A percentile compares a stretch with the other conserved stretches of the same genome.
These are phyloP conservation scores for Amiota mariae DNA, from an alignment of 2,888 invertebrate species.

Conservation along the genomic window DNA sequence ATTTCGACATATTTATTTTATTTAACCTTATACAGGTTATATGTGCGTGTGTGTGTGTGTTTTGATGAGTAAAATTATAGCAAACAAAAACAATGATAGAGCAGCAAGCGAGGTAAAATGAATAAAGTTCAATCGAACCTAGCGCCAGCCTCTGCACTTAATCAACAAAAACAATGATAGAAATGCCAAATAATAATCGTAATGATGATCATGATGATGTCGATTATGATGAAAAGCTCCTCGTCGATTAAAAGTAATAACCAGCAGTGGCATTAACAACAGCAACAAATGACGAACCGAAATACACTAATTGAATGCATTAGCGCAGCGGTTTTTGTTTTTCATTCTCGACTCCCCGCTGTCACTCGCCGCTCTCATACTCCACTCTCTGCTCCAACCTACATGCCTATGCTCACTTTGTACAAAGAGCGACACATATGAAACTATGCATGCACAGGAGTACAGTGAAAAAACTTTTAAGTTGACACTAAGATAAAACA, in stretches of 20 bases:
- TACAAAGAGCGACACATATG: too few relatives aligned
- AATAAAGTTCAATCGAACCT: background rate
- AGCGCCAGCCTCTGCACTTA: background rate
- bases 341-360: background rate
- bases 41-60: background rate
- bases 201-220: too few relatives aligned
- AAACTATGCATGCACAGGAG: too few relatives aligned
- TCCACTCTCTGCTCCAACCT: background rate
- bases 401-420: background rate
- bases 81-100: background rate
- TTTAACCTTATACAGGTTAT: too few relatives aligned
- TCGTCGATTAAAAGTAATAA: too few relatives aligned
- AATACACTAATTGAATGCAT: conserved; percentile 15
- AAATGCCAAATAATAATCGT: too few relatives aligned
- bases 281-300: background rate
- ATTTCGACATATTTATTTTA: too few relatives aligned
- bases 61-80: conserved; percentile 11
- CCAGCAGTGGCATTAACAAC: background rate
- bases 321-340: background rate
- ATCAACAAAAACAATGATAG: too few relatives aligned
- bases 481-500: too few relatives aligned
- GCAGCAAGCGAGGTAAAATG: background rate
- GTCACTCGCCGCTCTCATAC: background rate
- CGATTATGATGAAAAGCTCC: too few relatives aligned
- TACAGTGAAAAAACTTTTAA: too few relatives aligned